Base-by-base conservation (phyloP, 2,797 vertebrate genomes). In the Muscicapa striata region DNA sequence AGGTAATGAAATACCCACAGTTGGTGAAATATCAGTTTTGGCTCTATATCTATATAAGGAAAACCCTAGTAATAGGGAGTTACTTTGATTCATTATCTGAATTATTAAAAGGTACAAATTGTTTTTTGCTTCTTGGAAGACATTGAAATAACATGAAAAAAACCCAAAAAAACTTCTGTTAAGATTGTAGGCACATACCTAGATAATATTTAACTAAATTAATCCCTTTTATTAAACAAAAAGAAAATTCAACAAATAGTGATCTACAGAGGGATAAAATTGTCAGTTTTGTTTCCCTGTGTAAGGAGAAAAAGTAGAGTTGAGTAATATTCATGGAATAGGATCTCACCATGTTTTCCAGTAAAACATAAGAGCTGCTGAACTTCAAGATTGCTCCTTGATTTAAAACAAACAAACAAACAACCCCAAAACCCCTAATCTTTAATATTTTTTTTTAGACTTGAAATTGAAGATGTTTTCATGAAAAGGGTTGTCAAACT, bases 401-500 rank as follows among this genome's bases (percentile, higher is more conserved):
- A 57, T 48, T 48, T 74, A 81, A 62, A 7, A 58, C 38, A 36
- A 54, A 22, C 10, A 48, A 48, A 10, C 4, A 4, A 49, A 48
- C 46, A 27, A 27, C 10, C 26, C 3, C 16, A 52, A 68, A 34
- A 7, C 5, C 15, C 3, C 7, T 82, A 19, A 34, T 27, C 4
- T 91, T n/a, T 77, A 41, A 38, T 46, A 3, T 11, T 45, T 72
- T 30, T 69, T 45, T 62, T 2, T 34, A 87, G 83, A 30, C 5
- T 29, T 32, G n/a, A 74, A 72, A 91, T 24, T 66, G 26, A 61
- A 86, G 11, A 41, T 13, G 10, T 55, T 43, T 55, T 52, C 4
- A 24, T 29, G 0, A 2, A 46, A 74, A 38, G 3, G 3, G 0
- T 27, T 68, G 1, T 34, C 46, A 69, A 11, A 12, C 8, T 52